These are phyloP conservation scores for Prenolepis imparis DNA, from an alignment of 2,888 invertebrate genomes.

Conservation along the genomic window DNA sequence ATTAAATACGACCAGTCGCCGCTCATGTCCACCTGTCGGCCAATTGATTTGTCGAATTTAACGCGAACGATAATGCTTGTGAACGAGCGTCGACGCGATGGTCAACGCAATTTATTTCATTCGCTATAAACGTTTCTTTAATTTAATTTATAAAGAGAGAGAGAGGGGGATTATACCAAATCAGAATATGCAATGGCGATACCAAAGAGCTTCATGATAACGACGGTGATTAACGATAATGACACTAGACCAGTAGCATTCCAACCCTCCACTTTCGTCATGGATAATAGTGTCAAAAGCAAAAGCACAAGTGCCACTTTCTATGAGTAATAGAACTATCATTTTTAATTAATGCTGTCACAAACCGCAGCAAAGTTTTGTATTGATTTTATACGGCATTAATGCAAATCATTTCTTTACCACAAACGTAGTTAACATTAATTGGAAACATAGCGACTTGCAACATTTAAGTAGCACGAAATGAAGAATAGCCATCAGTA, in stretches of 20 bases:
- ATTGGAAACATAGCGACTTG: constrained; percentile 21
- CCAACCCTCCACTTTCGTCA: constrained; percentile 57
- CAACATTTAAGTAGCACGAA: constrained; percentile 1
- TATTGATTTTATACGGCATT: constrained; percentile 11
- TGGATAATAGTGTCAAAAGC: constrained; percentile 52
- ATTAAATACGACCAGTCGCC: constrained; percentile 58
- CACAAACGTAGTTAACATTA: constrained; percentile 25
- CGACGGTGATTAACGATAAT: constrained; percentile 55
- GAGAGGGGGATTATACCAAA: constrained; percentile 38
- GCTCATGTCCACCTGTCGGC: constrained; percentile 60
- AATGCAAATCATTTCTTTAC: constrained; percentile 2
- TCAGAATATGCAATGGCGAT: constrained; percentile 47
- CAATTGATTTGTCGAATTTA: constrained; percentile 46
- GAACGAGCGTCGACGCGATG: constrained; percentile 2
- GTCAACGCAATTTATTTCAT: constrained; percentile 26
- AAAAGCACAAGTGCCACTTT: constrained; percentile 58
- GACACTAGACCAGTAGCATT: constrained; percentile 56
- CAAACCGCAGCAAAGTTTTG: constrained; percentile 20
- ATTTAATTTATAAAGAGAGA: constrained; percentile 17
- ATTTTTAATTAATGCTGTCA: constrained; percentile 1
- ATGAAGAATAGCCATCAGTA: constrained; percentile 19
- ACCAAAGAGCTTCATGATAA: constrained; percentile 55
- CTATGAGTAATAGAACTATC: constrained; percentile 35
- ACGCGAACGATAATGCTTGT: constrained; percentile 34
- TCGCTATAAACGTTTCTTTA: constrained; percentile 32